Evolutionary conservation across 2,797 vertebrate genomes (phyloP).

Genomic region (Cyclura pinguis): DNA sequence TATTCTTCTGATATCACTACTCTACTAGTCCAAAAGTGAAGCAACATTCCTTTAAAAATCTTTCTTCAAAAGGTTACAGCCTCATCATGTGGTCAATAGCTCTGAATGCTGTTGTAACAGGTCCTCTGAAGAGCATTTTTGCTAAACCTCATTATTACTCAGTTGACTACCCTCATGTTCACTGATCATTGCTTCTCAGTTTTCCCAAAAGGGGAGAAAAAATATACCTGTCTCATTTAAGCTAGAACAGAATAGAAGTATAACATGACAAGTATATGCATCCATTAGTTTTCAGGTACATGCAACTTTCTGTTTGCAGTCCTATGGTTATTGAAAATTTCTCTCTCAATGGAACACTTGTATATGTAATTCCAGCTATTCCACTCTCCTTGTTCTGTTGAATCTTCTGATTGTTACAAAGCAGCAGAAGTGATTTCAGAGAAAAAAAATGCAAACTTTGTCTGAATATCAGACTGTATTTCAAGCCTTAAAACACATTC

Average conservation of each 20-base stretch:
- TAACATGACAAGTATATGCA: slow-evolving; percentile 8
- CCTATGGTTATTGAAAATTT: slow-evolving; percentile 36
- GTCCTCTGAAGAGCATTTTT: slow-evolving; percentile 15
- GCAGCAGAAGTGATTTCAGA: not conserved
- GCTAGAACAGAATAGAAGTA: not conserved
- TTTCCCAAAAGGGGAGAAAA: not conserved
- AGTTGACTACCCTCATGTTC: not conserved
- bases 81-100: slow-evolving; percentile 10
- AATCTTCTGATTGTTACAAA: slow-evolving; percentile 40
- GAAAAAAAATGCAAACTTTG: slow-evolving; percentile 33
- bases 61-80: not conserved
- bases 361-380: slow-evolving; percentile 39
- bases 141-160: not conserved
- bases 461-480: slow-evolving; percentile 49
- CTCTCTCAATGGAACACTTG: slow-evolving; percentile 38
- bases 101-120: slow-evolving; percentile 17
- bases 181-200: slow-evolving; percentile 11
- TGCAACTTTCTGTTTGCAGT: slow-evolving; percentile 39
- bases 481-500: slow-evolving; percentile 72
- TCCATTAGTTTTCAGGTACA: slow-evolving; percentile 16
- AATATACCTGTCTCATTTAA: not conserved
- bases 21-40: slow-evolving; percentile 44
- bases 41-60: slow-evolving; percentile 34
- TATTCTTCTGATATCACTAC: slow-evolving; percentile 46
- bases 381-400: slow-evolving; percentile 49